Base-by-base conservation (phyloP, 2,797 vertebrate species). In the Adelosebastes latens region DNA sequence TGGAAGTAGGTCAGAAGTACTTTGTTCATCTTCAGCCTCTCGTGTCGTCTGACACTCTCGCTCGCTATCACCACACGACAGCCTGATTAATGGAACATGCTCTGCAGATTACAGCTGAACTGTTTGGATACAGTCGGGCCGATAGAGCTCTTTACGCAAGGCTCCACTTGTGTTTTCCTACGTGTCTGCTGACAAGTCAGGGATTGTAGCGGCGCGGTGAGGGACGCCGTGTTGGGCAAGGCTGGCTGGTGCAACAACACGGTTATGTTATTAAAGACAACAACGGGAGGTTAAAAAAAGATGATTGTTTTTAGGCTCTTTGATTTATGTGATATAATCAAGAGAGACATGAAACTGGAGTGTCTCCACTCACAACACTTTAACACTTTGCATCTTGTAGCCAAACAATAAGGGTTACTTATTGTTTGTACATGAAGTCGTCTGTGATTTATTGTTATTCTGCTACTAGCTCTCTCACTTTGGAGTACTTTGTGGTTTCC, bases 111-210 rank as follows among this genome's bases (percentile, higher is more conserved):
- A 81, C 29, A 69, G 60, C 62, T 2, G 59, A 55, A 42, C 53
- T 83, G 80, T 87, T 86, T 88, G 36, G 86, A 81, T 82, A 81
- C 80, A 81, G 89, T 75, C 68, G n/a, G 60, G n/a, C 70, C 68
- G 87, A 88, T 77, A 65, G 82, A 79, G 71, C 70, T 18, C 81
- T 90, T 46, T 65, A 71, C 12, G 5, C 84, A 36, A 86, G 89
- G 88, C 88, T 85, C 84, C 85, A 52, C 87, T 85, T 22, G 86
- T 88, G 87, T 91, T 90, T 88, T 89, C 73, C 72, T 81, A 34
- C 58, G 72, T 77, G 91, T 87, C 88, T 90, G 89, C 87, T 86
- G 90, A 93, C 91, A 87, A 70, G 77, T 87, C 87, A 10, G 81
- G 86, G 84, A 75, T 77, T 32, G 89, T 1, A 69, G 80, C 3